These are phyloP conservation scores for Euleptes europaea DNA, from an alignment of 2,113 vertebrate genomes.

Conservation along the genomic window DNA sequence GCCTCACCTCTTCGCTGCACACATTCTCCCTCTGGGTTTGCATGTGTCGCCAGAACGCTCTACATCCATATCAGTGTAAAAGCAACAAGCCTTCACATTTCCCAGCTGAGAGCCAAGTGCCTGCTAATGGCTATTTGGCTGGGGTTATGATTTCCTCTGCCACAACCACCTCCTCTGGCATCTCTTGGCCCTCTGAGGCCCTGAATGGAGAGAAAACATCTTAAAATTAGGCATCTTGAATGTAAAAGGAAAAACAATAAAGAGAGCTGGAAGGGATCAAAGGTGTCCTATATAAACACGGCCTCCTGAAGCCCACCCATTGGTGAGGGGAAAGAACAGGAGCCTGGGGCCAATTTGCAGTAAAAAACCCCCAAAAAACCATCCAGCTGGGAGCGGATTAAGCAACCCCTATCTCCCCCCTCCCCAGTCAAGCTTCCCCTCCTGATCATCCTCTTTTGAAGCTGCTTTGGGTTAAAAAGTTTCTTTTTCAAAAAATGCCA, in stretches of 20 bases:
- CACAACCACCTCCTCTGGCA: neutral
- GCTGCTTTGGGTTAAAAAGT: neutral
- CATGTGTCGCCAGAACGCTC: neutral
- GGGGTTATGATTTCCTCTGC: neutral
- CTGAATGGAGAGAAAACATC: neutral
- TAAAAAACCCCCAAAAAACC: neutral
- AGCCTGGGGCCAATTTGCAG: neutral
- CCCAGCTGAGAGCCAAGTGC: neutral
- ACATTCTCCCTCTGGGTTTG: neutral
- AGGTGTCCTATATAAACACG: neutral
- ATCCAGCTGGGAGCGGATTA: neutral
- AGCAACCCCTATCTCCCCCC: neutral
- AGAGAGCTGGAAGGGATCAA: neutral
- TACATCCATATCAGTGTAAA: neutral
- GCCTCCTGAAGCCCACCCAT: neutral
- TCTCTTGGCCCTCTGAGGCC: neutral
- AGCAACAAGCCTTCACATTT: conserved; percentile 1
- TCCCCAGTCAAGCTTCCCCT: neutral
- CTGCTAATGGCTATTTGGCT: neutral
- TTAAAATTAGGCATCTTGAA: neutral
- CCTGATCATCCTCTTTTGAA: neutral
- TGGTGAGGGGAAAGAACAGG: neutral
- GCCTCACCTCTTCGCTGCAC: neutral
- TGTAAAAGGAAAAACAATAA: neutral
- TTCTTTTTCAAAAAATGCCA: neutral